Evolutionary conservation across 2,797 vertebrate species (phyloP), one percentile per base, ranked within the genome.

Genomic region (Carcharodon carcharias): DNA sequence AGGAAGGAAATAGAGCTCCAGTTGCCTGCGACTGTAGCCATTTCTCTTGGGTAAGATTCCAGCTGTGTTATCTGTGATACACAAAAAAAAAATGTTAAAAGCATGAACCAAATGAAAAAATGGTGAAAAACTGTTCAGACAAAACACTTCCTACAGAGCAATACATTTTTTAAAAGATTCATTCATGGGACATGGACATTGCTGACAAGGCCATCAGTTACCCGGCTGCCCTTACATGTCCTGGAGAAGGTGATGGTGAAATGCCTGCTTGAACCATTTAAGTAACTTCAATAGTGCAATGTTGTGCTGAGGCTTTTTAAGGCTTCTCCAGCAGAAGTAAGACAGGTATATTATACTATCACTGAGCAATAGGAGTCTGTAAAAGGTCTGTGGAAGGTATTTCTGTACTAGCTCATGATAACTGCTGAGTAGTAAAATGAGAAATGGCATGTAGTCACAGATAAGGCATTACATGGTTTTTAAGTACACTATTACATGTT

Each of bases 51-150:
- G 98, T 97, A 99, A 98, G 92, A 99, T 98, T 21, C 99, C 99
- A 96, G 99, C 99, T 91, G 99, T 99, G 97, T 99, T 99, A 97
- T 99, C 99, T 99, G 97, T 56, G 98, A 98, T 23, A 16, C 96
- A 71, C 67, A 45, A 35, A 58, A 71, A 80, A 40, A 95, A 61
- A 82, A 45, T 5, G 89, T 95, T 95, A 77, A 28, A 77, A 95
- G 77, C 14, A 50, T 56, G 45, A 56, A 56, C 40, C 7, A 67
- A 26, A 67, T 40, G 12, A 82, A 85, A 85, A 50, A 14, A 89
- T 26, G 8, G 11, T 58, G 26, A 7, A 85, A 40, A 45, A 85
- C 40, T 50, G 6, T 85, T 85, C 1, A 50, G 21, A 85, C 80
- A 85, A 45, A 45, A 45, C 82, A 50, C 80, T 85, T 85, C 0